Evolutionary conservation across 1,140 invertebrate genomes (phyloP).

Genomic region (Pseudomyrmex cubaensis): DNA sequence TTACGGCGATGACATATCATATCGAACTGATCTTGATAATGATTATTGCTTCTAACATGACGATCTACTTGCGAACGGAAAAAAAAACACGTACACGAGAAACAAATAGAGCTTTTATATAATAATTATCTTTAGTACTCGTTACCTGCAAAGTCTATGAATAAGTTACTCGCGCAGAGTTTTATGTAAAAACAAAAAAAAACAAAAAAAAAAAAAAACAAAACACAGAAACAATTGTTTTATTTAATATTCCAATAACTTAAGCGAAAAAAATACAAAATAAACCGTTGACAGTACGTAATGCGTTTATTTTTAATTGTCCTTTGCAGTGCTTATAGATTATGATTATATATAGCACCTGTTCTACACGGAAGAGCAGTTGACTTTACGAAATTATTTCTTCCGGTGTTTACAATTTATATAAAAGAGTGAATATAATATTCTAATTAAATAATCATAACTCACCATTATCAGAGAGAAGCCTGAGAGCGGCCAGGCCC

Average conservation of each 20-base stretch:
- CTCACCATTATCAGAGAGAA: too few relatives aligned
- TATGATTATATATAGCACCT: background rate
- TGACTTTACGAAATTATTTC: too few relatives aligned
- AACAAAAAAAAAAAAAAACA: too few relatives aligned
- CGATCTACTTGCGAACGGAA: slow-evolving; percentile 1
- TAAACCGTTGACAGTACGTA: slow-evolving; percentile 69
- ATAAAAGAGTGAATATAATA: too few relatives aligned
- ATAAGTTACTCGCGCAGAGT: slow-evolving; percentile 54
- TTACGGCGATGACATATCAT: background rate
- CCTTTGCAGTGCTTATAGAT: too few relatives aligned
- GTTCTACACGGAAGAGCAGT: background rate
- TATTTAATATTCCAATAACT: slow-evolving; percentile 68
- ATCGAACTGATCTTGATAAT: slow-evolving; percentile 20
- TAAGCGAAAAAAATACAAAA: slow-evolving; percentile 54
- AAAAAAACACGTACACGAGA: slow-evolving; percentile 8
- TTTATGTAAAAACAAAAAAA: slow-evolving; percentile 10
- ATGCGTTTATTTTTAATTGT: background rate
- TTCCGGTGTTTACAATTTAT: too few relatives aligned
- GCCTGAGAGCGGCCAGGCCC: too few relatives aligned
- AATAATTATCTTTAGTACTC: slow-evolving; percentile 22
- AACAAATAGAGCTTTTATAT: slow-evolving; percentile 7
- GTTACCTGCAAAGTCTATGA: slow-evolving; percentile 42
- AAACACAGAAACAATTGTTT: slow-evolving; percentile 52
- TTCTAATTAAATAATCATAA: too few relatives aligned
- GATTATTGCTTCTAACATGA: slow-evolving; percentile 43